These are phyloP conservation scores for Crotalus tigris DNA, from an alignment of 2,113 vertebrate species.

Conservation along the genomic window DNA sequence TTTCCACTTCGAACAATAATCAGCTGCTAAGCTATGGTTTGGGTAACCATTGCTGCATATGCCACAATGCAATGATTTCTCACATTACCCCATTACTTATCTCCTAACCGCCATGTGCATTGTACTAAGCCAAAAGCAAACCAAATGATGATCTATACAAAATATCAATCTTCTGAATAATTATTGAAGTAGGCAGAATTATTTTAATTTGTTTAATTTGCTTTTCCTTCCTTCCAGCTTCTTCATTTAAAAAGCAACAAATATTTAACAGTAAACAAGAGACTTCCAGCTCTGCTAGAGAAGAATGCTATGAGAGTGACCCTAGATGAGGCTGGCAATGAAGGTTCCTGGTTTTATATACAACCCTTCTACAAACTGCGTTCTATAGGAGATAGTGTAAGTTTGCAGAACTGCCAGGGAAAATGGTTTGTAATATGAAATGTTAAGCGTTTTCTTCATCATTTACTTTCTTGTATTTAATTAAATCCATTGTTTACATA, in stretches of 20 bases:
- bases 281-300: constrained; percentile 92
- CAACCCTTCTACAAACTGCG: constrained; percentile 98
- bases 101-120: not conserved
- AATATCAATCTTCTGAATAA: not conserved
- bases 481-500: constrained; percentile 5
- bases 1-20: not conserved
- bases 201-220: not conserved
- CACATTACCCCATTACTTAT: not conserved
- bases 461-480: constrained; percentile 6
- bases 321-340: constrained; percentile 94
- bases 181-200: not conserved
- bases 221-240: constrained; percentile 75
- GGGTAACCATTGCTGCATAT: not conserved
- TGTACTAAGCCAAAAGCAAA: not conserved
- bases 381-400: constrained; percentile 96
- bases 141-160: not conserved
- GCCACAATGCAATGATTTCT: not conserved
- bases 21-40: not conserved
- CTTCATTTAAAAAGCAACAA: constrained; percentile 99
- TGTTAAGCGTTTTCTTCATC: not conserved
- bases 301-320: constrained; percentile 99
- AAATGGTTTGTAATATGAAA: not conserved
- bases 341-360: constrained; percentile 99
- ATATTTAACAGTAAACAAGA: constrained; percentile 98
- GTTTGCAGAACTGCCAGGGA: constrained; percentile 32